Evolutionary conservation across 2,888 invertebrate genomes (phyloP), one percentile per base, ranked within the genome.

Genomic region (Mesoligia furuncula): DNA sequence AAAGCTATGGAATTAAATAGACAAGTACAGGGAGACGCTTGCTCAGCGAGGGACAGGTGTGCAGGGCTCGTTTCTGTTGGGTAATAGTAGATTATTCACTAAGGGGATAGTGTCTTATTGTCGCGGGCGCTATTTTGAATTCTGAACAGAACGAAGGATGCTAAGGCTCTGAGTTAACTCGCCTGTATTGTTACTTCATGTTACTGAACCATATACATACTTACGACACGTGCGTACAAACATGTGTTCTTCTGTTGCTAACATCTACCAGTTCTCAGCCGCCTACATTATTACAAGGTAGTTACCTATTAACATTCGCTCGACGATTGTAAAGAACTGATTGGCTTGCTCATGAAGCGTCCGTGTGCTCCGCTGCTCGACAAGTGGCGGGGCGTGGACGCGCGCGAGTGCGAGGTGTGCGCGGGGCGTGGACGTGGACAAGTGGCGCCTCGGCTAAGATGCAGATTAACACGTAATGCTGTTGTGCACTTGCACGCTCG

Each of bases 401-500:
- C 57, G 57, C n/a, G 54, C n/a, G 27, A 27, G n/a, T 27, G 15
- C 27, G 57, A 27, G 27, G 13, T 27, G 27, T 27, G 57, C 27
- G 27, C 6, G 57, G 27, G 13, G 27, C n/a, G 57, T 59, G 27
- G 3, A 64, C 27, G 65, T 20, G 27, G n/a, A 11, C 13, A 13
- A 36, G 11, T 66, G 17, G 42, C n/a, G 8, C 39, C n/a, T 15
- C 15, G n/a, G 39, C 39, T 39, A 51, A 69, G 39, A 51, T 27
- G 70, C 75, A 73, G 45, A 73, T 66, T 73, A 57, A 59, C 73
- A 73, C 67, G 61, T 51, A 67, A 68, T 59, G 57, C n/a, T 13
- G 13, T 27, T 59, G 57, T 13, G 57, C 27, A 59, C 13, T 59
- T 59, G 6, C 57, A 59, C n/a, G 57, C n/a, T 59, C 13, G 57